Evolutionary conservation across 1,140 invertebrate genomes (phyloP).

Genomic region (Periplaneta americana): DNA sequence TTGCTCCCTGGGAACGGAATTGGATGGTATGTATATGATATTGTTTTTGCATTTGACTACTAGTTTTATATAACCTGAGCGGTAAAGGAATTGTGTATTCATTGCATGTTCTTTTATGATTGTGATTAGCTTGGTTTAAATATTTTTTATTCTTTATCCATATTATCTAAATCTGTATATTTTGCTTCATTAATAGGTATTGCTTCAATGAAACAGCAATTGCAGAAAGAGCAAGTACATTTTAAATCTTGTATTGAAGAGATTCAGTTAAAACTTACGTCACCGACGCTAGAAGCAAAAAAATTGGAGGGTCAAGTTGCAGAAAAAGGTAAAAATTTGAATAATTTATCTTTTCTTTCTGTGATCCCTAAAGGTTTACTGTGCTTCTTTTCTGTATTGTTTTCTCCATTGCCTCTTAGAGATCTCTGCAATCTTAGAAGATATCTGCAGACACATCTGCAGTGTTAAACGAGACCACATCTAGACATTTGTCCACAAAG

Average conservation of each 20-base stretch:
- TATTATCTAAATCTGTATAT: not conserved
- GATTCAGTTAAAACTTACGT: conserved; percentile 63
- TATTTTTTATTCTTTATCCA: not conserved
- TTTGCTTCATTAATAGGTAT: conserved; percentile 9
- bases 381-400: not conserved
- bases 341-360: not conserved
- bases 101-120: not conserved
- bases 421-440: too few species aligned
- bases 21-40: not conserved
- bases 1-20: conserved; percentile 16
- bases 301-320: conserved; percentile 30
- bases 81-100: not conserved
- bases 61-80: too few species aligned
- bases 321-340: conserved; percentile 18
- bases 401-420: too few species aligned
- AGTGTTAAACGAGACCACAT: too few species aligned
- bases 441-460: too few species aligned
- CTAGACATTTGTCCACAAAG: too few species aligned
- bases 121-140: not conserved
- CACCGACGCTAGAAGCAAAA: conserved; percentile 49
- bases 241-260: conserved; percentile 72
- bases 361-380: not conserved
- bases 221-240: conserved; percentile 56
- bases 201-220: conserved; percentile 44
- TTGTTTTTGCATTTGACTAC: not conserved